Conservation (phyloP, 2,888 invertebrate species). For the Willowsia nigromaculata region DNA sequence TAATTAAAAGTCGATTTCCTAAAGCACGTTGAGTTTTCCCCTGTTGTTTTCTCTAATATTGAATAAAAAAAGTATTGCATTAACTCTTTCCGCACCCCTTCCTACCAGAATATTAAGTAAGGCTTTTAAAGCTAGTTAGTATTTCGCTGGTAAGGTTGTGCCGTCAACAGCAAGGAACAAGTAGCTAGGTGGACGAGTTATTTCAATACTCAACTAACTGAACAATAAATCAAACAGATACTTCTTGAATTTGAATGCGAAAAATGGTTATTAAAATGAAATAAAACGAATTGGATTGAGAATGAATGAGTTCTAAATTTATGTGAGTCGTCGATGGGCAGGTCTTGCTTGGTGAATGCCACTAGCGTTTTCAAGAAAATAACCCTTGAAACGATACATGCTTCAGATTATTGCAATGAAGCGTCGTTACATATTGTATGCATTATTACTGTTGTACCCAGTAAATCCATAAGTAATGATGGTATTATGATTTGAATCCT, state of each 20-base stretch:
- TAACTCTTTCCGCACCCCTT: not conserved
- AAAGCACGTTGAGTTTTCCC: conserved; percentile 23
- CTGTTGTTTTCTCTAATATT: not conserved
- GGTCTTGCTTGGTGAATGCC: not conserved
- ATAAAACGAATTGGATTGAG: not conserved
- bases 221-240: conserved; percentile 14
- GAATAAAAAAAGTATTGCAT: not conserved
- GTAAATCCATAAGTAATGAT: too few species aligned
- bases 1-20: conserved; percentile 57
- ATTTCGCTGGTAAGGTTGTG: not conserved
- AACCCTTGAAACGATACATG: too few species aligned
- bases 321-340: not conserved
- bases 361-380: not conserved
- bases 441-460: too few species aligned
- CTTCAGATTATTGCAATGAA: too few species aligned
- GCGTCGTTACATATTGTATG: too few species aligned
- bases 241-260: not conserved
- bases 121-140: not conserved
- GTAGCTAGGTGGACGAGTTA: not conserved
- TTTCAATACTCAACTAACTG: not conserved
- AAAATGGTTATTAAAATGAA: not conserved
- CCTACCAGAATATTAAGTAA: not conserved
- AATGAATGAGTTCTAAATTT: conserved; percentile 28
- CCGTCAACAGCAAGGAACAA: not conserved
- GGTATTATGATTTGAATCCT: conserved; percentile 33